Evolutionary conservation across 2,888 invertebrate species (phyloP).

Genomic region (Oscheius sp.): DNA sequence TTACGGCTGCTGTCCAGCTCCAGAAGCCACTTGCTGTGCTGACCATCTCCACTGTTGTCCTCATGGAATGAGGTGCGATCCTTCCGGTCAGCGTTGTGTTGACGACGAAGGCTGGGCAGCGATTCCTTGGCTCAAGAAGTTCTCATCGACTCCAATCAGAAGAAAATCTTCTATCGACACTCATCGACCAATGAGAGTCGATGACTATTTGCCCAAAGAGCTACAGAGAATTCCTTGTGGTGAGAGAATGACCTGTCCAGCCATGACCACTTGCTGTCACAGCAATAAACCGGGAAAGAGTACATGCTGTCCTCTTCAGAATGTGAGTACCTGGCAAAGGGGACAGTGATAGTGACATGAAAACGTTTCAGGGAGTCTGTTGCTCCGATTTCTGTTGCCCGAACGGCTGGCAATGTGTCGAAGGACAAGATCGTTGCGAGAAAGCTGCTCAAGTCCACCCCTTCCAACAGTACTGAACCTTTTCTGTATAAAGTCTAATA

Average conservation of each 20-base stretch:
- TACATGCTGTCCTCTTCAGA: conserved; percentile 53
- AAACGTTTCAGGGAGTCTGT: conserved; percentile 48
- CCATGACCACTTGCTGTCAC: conserved; percentile 50
- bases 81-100: conserved; percentile 47
- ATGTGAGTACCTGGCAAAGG: conserved; percentile 35
- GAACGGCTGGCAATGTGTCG: conserved; percentile 48
- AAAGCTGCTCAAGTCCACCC: conserved; percentile 36
- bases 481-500: too few species aligned
- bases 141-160: conserved; percentile 48
- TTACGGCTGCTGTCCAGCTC: conserved; percentile 30
- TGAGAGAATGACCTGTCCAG: conserved; percentile 39
- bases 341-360: too few species aligned
- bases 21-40: conserved; percentile 35
- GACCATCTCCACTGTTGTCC: conserved; percentile 62
- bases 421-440: conserved; percentile 48
- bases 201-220: conserved; percentile 13
- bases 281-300: conserved; percentile 13
- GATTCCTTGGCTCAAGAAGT: conserved; percentile 46
- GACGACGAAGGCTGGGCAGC: conserved; percentile 31
- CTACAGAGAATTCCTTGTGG: conserved; percentile 11
- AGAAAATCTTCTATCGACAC: conserved; percentile 44
- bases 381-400: conserved; percentile 54
- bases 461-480: conserved; percentile 12
- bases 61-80: conserved; percentile 51
- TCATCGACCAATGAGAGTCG: conserved; percentile 21